These are phyloP conservation scores for Hoplodrina blanda DNA, from an alignment of 2,888 invertebrate genomes.

Conservation along the genomic window DNA sequence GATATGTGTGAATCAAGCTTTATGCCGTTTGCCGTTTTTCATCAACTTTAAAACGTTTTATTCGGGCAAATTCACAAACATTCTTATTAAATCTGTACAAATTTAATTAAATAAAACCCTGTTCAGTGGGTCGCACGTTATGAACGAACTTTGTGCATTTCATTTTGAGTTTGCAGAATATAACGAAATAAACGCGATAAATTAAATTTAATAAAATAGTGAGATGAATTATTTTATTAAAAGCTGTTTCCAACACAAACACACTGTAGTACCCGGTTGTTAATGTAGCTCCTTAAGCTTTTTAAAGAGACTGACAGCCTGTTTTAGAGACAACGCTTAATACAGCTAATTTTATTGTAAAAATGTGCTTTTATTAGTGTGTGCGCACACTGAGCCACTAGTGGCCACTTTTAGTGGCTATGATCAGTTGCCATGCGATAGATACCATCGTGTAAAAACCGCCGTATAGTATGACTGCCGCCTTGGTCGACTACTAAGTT, in stretches of 20 bases:
- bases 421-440: too few species aligned
- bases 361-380: too few species aligned
- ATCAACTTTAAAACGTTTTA: not conserved
- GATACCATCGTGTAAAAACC: too few species aligned
- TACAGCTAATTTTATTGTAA: too few species aligned
- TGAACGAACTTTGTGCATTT: not conserved
- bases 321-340: too few species aligned
- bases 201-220: not conserved
- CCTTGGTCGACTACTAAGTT: too few species aligned
- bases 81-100: not conserved
- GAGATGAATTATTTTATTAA: not conserved
- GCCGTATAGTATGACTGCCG: too few species aligned
- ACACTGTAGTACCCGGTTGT: too few species aligned
- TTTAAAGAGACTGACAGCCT: not conserved
- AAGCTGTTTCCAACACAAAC: not conserved
- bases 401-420: too few species aligned
- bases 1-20: too few species aligned
- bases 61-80: not conserved
- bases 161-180: not conserved
- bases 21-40: not conserved
- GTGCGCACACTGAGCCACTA: too few species aligned
- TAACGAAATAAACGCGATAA: not conserved
- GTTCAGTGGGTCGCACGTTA: conserved; percentile 12
- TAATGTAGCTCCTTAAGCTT: not conserved
- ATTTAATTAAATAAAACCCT: conserved; percentile 4